Base-by-base conservation (phyloP, 2,797 vertebrate species). In the Spinibarbus caldwelli region DNA sequence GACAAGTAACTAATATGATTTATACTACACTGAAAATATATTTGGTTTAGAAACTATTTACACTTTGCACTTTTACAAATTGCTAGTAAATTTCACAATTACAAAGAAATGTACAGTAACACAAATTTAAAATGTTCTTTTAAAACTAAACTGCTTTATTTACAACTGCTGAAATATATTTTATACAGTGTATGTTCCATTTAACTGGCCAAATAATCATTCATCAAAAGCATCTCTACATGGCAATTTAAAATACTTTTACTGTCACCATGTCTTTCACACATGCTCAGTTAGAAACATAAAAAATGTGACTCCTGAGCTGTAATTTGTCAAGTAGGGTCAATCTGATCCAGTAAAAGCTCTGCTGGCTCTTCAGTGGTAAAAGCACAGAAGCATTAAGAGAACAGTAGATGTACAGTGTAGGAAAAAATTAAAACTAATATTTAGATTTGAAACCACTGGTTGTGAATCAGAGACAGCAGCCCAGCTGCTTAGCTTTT, bases 401-500 rank as follows among this genome's bases (percentile, higher is more conserved):
- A 19, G 36, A 78, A 78, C 19, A 78, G 36, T 26, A 43, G 12
- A 66, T 66, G 23, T 66, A 76, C 26, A 59, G 21, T 47, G 31
- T 66, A 54, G 23, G 21, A 36, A 34, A 47, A 45, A 66, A 49
- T 49, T 1, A 1, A 75, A 75, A 75, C 21, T 64, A 83, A 73
- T 75, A 26, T 72, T 82, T 62, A n/a, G 19, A 73, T 59, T 45
- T 43, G 36, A 72, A 82, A 82, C 67, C 52, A 31, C 41, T 72
- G 52, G 70, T 71, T 83, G 45, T 26, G 41, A 79, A 86, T 6
- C 36, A 26, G 34, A 73, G 11, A n/a, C 5, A 47, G 72, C 7
- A 1, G 23, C 31, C 86, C 78, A 68, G 47, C 54, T 83, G 86
- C 80, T 87, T 66, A 52, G 54, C 49, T 75, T 81, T 76, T 38